Evolutionary conservation across 2,797 vertebrate genomes (phyloP).

Genomic region (Cryptoblepharus egeriae): DNA sequence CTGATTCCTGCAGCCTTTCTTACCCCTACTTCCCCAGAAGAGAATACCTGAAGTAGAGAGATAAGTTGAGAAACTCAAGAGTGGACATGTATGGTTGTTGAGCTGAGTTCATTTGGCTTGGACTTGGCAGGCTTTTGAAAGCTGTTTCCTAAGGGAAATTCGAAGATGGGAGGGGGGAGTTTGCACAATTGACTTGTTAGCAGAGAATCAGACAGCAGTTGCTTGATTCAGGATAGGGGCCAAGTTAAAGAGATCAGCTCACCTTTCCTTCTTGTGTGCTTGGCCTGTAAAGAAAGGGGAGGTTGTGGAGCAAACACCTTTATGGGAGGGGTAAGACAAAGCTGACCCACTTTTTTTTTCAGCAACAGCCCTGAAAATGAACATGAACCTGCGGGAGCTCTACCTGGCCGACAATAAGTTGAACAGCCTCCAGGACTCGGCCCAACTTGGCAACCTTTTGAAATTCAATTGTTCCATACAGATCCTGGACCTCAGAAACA

Average conservation of each 20-base stretch:
- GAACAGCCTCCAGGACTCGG: slow-evolving; percentile 92
- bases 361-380: slow-evolving; percentile 97
- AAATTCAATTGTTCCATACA: slow-evolving; percentile 96
- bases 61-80: neutral
- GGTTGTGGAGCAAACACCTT: neutral
- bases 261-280: neutral
- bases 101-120: neutral
- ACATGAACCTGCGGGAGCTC: slow-evolving; percentile 91
- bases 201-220: neutral
- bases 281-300: neutral
- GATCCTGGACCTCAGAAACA: slow-evolving; percentile 93
- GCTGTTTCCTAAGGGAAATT: no score
- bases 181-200: neutral
- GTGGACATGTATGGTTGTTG: neutral
- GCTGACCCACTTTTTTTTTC: neutral
- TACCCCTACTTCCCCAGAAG: no score
- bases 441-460: slow-evolving; percentile 92
- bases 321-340: neutral
- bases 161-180: neutral
- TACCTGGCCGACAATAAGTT: slow-evolving; percentile 95
- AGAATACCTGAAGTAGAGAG: neutral
- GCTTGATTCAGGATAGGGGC: neutral
- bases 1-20: neutral
- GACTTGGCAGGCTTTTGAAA: neutral
- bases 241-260: neutral